Evolutionary conservation across 2,797 vertebrate species (phyloP), one percentile per base, ranked within the genome.

Genomic region (Channa striata): DNA sequence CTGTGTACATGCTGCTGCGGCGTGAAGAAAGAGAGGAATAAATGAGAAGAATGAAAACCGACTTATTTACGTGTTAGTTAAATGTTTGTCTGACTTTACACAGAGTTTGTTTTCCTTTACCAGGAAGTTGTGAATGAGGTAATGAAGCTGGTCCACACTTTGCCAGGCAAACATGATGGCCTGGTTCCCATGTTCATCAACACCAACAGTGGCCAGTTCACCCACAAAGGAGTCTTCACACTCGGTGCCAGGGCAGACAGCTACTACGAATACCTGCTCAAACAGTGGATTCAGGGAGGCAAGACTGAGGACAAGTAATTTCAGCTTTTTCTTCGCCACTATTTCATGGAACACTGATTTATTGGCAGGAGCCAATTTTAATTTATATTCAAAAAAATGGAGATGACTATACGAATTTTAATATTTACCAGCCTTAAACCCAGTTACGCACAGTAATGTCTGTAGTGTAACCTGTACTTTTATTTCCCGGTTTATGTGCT

Each of bases 161-260:
- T 99, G 48, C 89, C 95, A 0, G 97, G 97, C 20, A 99, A 99
- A 86, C 94, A 95, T 0, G 97, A 99, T 5, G 98, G 98, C 49
- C 93, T 99, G 12, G 97, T 99, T 67, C 98, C 98, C 77, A 99
- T 99, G 97, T 99, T 99, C 90, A 98, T 99, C 91, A 99, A 95
- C 91, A 99, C 97, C 33, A 96, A 97, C 90, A 97, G 92, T 0
- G 98, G 98, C 40, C 96, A 97, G 92, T 99, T 99, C 92, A 96
- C 95, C 8, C 97, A 98, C 85, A 89, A 95, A 50, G 97, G 97
- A 0, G 93, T 97, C 25, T 97, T 95, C 77, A 99, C 98, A 0
- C 90, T 99, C 25, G 98, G 98, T 0, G 98, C 97, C 53, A 86
- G 98, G 42, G 97, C 97, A 0, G 97, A 99, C 95, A 99, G 98